Evolutionary conservation across 2,797 vertebrate genomes (phyloP), one percentile per base, ranked within the genome.

Genomic region (Periparus ater): DNA sequence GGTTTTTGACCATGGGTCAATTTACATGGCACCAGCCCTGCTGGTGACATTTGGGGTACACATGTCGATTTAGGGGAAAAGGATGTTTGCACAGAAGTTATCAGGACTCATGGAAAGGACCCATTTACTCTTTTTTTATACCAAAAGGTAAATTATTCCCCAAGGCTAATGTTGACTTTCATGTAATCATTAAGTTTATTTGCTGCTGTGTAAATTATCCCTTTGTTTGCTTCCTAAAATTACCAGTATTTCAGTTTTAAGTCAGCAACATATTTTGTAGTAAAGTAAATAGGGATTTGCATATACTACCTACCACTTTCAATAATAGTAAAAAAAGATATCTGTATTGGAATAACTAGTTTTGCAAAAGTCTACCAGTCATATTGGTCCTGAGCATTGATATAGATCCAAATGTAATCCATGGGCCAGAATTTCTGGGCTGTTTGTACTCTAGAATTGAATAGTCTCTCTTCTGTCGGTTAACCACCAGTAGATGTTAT

Each of bases 1-100:
- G 9, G 0, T 0, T 34, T 81, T 63, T 60, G 32, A 32, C 19
- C 5, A 3, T 63, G 36, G 11, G 27, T 71, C 6, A 2, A 20
- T 84, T 67, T 71, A n/a, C 29, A 19, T 42, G 36, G 57, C 40
- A 45, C 13, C 8, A 3, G 50, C 7, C n/a, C 27, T 66, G 53
- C 22, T 60, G 34, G 29, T 23, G 7, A 30, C 30, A 47, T 29
- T 30, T 34, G 13, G 29, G 7, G 8, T 55, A 27, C 26, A n/a
- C 23, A 11, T 61, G 11, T 30, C 36, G 70, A 6, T 23, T 65
- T 45, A n/a, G 4, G 22, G 8, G 25, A 10, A 67, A 67, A 81
- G 17, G 32, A 63, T 63, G 21, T 72, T 44, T 61, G 38, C 45
- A 25, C 27, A 27, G 30, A 32, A 61, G 16, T 55, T 66, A 51